Conservation (phyloP, 2,797 vertebrate genomes). For the Girardinus metallicus region DNA sequence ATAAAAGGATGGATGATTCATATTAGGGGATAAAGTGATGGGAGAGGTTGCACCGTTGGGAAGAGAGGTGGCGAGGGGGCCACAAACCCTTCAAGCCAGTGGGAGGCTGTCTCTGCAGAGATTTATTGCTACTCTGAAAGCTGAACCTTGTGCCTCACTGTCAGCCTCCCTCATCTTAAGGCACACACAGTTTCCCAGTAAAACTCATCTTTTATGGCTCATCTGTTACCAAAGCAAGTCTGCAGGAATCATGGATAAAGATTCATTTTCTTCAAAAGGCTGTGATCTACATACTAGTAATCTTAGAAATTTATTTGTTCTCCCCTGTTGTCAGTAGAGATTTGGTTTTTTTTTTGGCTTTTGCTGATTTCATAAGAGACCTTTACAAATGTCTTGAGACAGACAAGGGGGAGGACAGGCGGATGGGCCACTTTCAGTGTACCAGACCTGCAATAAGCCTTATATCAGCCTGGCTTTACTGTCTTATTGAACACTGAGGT, state of each 20-base stretch:
- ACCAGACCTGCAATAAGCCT: conserved; percentile 66
- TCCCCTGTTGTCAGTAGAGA: conserved; percentile 20
- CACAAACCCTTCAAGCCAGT: conserved; percentile 59
- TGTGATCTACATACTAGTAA: conserved; percentile 23
- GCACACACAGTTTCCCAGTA: conserved; percentile 26
- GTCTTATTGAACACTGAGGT: conserved; percentile 71
- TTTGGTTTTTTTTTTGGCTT: conserved; percentile 30
- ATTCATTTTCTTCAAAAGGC: neutral
- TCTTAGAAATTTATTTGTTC: conserved; percentile 27
- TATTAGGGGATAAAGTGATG: conserved; percentile 26
- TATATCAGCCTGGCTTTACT: conserved; percentile 70
- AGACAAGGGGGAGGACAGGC: conserved; percentile 39
- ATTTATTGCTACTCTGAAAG: conserved; percentile 58
- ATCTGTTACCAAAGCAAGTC: conserved; percentile 18
- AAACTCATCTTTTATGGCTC: conserved; percentile 32
- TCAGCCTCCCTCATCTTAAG: conserved; percentile 51
- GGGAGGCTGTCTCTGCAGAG: conserved; percentile 46
- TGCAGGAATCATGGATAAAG: neutral
- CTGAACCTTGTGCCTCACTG: conserved; percentile 55
- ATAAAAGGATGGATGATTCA: conserved; percentile 13
- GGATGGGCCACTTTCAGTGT: conserved; percentile 59
- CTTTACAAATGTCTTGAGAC: conserved; percentile 66
- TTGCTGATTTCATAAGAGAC: conserved; percentile 69
- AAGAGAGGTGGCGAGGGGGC: conserved; percentile 51
- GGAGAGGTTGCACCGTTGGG: conserved; percentile 21